A percentile compares a stretch with the other conserved stretches of the same genome.
phyloP scores from a whole-genome alignment of 2,797 vertebrate species.

The Lacerta agilis region DNA sequence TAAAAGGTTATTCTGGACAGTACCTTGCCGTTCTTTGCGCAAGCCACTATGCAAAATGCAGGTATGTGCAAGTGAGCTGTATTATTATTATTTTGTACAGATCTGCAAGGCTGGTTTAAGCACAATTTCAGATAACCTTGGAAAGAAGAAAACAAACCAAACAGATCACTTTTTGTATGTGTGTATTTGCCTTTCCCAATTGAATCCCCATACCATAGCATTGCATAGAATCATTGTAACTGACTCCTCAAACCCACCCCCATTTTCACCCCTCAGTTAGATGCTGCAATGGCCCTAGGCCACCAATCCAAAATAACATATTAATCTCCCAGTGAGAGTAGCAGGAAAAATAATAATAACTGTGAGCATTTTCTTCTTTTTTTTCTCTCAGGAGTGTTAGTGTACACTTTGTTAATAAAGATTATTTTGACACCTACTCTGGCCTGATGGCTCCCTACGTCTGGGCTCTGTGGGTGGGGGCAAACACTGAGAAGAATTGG shows the following conservation, averaged over 20 bases:
- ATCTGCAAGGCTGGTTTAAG: constrained; percentile 41
- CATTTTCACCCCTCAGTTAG: constrained; percentile 43
- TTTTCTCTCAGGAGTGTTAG: constrained; percentile 72
- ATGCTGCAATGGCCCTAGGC: constrained; percentile 66
- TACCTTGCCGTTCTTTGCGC: background rate
- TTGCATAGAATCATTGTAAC: constrained; percentile 17
- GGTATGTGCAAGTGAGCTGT: background rate
- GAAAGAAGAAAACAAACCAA: constrained; percentile 38
- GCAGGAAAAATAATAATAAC: constrained; percentile 49
- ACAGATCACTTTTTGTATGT: constrained; percentile 2
- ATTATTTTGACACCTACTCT: constrained; percentile 71
- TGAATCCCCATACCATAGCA: constrained; percentile 36
- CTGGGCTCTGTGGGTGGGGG: background rate
- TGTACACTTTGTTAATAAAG: constrained; percentile 78
- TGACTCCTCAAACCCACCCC: background rate
- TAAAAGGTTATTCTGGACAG: background rate
- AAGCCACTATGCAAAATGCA: background rate
- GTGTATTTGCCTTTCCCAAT: constrained; percentile 7
- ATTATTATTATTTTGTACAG: background rate
- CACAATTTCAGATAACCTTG: constrained; percentile 49
- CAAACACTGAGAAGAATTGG: background rate
- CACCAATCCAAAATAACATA: constrained; percentile 52
- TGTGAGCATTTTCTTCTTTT: constrained; percentile 65
- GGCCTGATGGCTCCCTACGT: background rate
- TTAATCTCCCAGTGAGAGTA: constrained; percentile 65